These are phyloP conservation scores for Phalanger gymnotis DNA, from an alignment of 2,797 vertebrate genomes.

Conservation along the genomic window DNA sequence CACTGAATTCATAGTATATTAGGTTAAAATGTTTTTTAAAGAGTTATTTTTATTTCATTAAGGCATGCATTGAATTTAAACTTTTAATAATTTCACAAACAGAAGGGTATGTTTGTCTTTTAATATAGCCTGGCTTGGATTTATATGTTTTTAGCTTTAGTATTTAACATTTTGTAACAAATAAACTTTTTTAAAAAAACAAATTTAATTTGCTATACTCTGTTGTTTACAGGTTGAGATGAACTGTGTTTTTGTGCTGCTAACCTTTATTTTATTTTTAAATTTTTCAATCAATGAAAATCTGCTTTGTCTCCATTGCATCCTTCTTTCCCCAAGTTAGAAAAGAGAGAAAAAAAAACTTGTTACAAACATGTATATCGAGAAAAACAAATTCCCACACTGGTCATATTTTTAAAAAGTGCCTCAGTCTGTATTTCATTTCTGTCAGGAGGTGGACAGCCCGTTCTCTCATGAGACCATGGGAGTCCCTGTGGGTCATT, in stretches of 20 bases:
- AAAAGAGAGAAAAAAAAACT: neutral
- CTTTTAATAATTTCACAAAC: constrained; percentile 76
- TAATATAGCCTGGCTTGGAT: constrained; percentile 65
- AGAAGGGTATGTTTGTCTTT: constrained; percentile 74
- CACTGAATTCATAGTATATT: constrained; percentile 58
- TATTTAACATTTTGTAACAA: constrained; percentile 80
- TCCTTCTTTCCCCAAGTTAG: neutral
- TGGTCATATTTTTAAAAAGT: neutral
- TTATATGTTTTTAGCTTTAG: constrained; percentile 74
- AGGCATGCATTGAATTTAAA: constrained; percentile 66
- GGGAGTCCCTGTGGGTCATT: neutral
- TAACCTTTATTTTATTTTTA: neutral
- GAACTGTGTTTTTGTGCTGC: neutral
- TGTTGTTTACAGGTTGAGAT: constrained; percentile 55
- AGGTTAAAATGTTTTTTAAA: constrained; percentile 53
- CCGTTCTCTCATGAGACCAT: neutral
- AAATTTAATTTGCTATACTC: constrained; percentile 37
- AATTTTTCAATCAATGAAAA: neutral
- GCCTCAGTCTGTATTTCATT: neutral
- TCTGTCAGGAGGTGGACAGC: neutral
- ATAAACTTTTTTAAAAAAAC: constrained; percentile 68
- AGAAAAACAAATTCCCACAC: neutral
- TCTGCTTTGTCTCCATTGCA: neutral
- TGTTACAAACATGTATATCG: neutral
- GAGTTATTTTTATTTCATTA: constrained; percentile 72